Evolutionary conservation across 2,797 vertebrate genomes (phyloP).

Genomic region (Microctenopoma stevenorrisi): DNA sequence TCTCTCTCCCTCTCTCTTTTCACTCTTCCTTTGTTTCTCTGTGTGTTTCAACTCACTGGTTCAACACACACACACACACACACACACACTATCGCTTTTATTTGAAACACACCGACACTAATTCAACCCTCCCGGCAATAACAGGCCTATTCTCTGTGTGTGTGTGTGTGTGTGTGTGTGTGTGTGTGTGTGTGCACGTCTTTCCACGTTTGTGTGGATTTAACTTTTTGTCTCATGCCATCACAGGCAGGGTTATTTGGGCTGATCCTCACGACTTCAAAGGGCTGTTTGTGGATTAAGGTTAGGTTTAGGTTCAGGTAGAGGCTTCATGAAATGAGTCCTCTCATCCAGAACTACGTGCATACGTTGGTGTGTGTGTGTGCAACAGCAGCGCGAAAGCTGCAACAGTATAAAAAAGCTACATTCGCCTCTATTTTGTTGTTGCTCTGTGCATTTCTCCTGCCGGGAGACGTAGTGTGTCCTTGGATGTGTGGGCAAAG

Average conservation of each 20-base stretch:
- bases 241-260: neutral
- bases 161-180: slow-evolving; percentile 35
- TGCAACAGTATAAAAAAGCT: neutral
- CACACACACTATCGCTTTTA: slow-evolving; percentile 69
- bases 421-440: neutral
- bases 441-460: neutral
- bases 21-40: slow-evolving; percentile 49
- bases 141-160: slow-evolving; percentile 44
- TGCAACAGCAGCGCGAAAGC: neutral
- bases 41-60: slow-evolving; percentile 42
- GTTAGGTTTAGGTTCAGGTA: neutral
- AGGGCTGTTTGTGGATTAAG: neutral
- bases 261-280: neutral
- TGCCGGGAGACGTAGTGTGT: neutral
- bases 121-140: slow-evolving; percentile 65
- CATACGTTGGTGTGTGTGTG: neutral
- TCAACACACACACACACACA: no score
- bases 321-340: neutral
- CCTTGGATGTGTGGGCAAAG: slow-evolving; percentile 23
- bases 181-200: slow-evolving; percentile 12
- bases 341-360: neutral
- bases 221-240: neutral
- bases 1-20: slow-evolving; percentile 39
- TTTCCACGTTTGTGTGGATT: neutral
- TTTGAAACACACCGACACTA: slow-evolving; percentile 74